Evolutionary conservation across 2,113 vertebrate genomes (phyloP).

Genomic region (Hyaena hyaena): DNA sequence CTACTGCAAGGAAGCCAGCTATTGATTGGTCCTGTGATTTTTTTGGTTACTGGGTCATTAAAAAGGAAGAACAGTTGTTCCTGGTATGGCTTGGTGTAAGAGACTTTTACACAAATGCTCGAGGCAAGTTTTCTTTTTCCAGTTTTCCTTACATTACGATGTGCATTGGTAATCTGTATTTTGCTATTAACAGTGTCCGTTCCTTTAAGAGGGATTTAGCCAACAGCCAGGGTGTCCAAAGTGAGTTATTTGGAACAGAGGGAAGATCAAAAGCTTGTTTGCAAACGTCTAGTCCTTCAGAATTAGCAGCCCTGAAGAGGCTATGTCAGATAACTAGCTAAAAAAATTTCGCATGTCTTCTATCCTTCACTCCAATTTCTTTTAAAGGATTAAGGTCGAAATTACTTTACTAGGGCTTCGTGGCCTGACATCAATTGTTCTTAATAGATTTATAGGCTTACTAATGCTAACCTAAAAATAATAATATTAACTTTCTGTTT

Average conservation of each 20-base stretch:
- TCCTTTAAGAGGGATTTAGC: neutral
- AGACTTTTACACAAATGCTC: neutral
- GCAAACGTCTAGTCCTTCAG: neutral
- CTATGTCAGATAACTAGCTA: neutral
- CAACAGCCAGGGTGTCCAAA: neutral
- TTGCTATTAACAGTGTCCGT: neutral
- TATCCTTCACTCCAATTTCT: neutral
- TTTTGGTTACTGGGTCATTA: neutral
- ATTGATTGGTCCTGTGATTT: neutral
- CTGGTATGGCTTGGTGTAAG: neutral
- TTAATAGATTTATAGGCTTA: neutral
- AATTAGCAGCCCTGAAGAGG: neutral
- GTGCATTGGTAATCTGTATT: neutral
- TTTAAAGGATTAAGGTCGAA: neutral
- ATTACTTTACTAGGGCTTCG: neutral
- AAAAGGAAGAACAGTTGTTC: neutral
- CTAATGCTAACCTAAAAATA: neutral
- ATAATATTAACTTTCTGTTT: neutral
- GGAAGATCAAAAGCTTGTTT: neutral
- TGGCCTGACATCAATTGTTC: neutral
- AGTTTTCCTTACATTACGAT: neutral
- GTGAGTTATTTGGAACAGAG: neutral
- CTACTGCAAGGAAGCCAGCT: neutral
- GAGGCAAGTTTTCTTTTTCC: too few species aligned
- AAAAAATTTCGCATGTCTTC: neutral